phyloP scores from a whole-genome alignment of 1,140 invertebrate species.

The Chelonus insularis region DNA sequence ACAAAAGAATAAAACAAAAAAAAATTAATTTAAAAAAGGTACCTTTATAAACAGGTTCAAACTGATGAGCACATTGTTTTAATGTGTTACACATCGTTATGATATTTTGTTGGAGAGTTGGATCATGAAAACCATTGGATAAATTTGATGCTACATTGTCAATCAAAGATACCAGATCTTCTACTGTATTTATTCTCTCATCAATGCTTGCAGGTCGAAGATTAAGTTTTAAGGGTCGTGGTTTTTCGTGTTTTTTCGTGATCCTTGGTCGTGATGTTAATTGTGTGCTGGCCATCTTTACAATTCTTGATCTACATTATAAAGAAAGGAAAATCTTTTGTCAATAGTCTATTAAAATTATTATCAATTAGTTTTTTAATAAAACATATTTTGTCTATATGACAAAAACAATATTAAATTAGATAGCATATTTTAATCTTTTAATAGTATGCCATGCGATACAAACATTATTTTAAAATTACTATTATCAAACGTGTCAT shows the following conservation, averaged over 20 bases:
- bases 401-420: too few species aligned
- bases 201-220: conserved; percentile 55
- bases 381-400: too few species aligned
- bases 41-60: conserved; percentile 76
- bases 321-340: not conserved
- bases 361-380: too few species aligned
- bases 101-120: conserved; percentile 65
- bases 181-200: conserved; percentile 62
- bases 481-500: not conserved
- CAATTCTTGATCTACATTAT: not conserved
- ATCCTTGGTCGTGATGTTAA: conserved; percentile 52
- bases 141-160: conserved; percentile 71
- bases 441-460: too few species aligned
- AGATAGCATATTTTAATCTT: too few species aligned
- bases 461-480: too few species aligned
- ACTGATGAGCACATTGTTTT: conserved; percentile 72
- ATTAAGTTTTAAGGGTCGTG: conserved; percentile 68
- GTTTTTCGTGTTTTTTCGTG: conserved; percentile 73
- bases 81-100: conserved; percentile 71
- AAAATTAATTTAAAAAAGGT: conserved; percentile 18
- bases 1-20: conserved; percentile 14
- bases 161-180: conserved; percentile 72
- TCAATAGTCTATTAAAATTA: too few species aligned
- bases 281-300: conserved; percentile 51
- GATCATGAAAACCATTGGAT: conserved; percentile 66